These are phyloP conservation scores for Gracilinanus agilis DNA, from an alignment of 2,113 vertebrate species.

Conservation along the genomic window DNA sequence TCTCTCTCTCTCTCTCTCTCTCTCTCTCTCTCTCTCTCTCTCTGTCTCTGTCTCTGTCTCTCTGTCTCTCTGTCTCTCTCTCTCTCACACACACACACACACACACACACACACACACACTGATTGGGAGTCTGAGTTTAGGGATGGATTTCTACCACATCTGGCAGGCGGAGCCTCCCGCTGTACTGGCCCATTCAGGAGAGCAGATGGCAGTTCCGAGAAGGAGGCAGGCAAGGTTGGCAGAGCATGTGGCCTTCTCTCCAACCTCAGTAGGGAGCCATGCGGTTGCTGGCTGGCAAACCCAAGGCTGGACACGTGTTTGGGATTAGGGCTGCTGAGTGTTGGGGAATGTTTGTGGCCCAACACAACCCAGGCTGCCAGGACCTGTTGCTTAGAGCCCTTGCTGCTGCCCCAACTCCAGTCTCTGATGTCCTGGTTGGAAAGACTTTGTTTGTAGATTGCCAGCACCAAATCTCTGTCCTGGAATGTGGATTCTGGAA, in stretches of 20 bases:
- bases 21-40: too few species aligned
- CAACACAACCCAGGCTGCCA: background rate
- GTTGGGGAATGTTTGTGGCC: conserved; percentile 41
- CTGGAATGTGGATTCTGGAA: background rate
- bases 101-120: background rate
- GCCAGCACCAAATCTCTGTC: background rate
- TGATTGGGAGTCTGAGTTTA: background rate
- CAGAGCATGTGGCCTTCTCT: conserved; percentile 47
- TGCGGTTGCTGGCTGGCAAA: conserved; percentile 43
- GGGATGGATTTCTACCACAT: conserved; percentile 48
- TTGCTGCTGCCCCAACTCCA: background rate
- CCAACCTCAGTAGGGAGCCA: conserved; percentile 52
- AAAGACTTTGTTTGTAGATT: background rate
- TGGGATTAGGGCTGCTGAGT: conserved; percentile 46
- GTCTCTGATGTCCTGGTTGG: conserved; percentile 18
- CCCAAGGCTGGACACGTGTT: conserved; percentile 26
- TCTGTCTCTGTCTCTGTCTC: too few species aligned
- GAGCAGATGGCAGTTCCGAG: conserved; percentile 68
- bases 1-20: too few species aligned
- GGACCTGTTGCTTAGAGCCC: background rate
- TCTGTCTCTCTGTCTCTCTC: too few species aligned
- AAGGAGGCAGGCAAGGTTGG: conserved; percentile 61
- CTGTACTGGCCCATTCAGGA: conserved; percentile 45
- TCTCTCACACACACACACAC: too few species aligned
- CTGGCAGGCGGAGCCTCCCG: conserved; percentile 48